Evolutionary conservation across 2,888 invertebrate genomes (phyloP), one percentile per base, ranked within the genome.

Genomic region (Stenoptilia bipunctidactyla): DNA sequence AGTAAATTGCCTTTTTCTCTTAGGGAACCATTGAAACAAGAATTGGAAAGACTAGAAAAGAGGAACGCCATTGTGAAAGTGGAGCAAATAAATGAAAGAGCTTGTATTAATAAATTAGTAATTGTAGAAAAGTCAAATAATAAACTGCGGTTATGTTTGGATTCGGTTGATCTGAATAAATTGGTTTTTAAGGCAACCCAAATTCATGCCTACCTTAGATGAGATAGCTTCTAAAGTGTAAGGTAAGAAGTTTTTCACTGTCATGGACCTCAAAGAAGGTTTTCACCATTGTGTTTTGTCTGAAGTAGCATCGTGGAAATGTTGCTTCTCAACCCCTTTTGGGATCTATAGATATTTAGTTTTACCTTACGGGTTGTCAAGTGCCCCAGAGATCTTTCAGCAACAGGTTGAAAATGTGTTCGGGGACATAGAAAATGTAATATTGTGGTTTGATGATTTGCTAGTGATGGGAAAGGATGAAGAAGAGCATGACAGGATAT

Each of bases 51-150:
- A 27, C 34, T 42, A 27, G 36, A 20, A 15, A 15, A 34, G 12
- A 41, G 48, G 37, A 41, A 45, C 8, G 34, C 41, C n/a, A 46
- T 46, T 33, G 38, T 41, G 1, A 46, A 45, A 39, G 48, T 51
- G 8, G 41, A 43, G 9, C 37, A 39, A 12, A 45, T 45, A n/a
- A 34, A 40, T 38, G 35, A 41, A 12, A 44, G 44, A 40, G 42
- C 45, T 8, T 46, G 41, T 48, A 15, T 51, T 1, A 47, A 46
- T 27, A n/a, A n/a, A n/a, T n/a, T n/a, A n/a, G n/a, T n/a, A n/a
- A n/a, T n/a, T n/a, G n/a, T n/a, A n/a, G n/a, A 45, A 25, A 44
- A 38, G 25, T 38, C 42, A 14, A 44, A 46, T 15, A 15, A 25
- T 6, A 42, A 37, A 6, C 12, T 44, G n/a, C 38, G 42, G 14